A percentile compares a stretch with the other conserved stretches of the same genome.
Conservation (phyloP, 2,888 invertebrate species). For the Sympetrum striolatum region DNA sequence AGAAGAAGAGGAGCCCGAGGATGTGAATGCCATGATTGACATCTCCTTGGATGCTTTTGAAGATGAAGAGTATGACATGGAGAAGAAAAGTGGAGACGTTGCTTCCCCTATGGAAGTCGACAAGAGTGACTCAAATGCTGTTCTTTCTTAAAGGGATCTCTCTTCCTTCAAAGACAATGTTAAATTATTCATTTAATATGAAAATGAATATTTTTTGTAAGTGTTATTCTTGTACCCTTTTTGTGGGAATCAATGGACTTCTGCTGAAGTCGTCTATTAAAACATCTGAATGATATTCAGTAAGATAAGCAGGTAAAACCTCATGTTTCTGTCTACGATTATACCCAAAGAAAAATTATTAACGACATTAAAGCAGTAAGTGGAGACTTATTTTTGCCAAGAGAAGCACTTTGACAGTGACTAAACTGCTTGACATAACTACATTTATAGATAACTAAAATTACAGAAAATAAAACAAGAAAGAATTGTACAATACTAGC, state of each 20-base stretch:
- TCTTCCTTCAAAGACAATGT: background rate
- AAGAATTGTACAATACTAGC: too few relatives aligned
- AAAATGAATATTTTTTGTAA: background rate
- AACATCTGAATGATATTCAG: too few relatives aligned
- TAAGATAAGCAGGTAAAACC: too few relatives aligned
- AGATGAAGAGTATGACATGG: constrained; percentile 49
- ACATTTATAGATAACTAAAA: too few relatives aligned
- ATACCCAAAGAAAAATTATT: too few relatives aligned
- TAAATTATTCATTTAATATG: too few relatives aligned
- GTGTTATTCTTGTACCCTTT: background rate
- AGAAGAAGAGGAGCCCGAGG: constrained; percentile 54
- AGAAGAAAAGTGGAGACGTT: background rate
- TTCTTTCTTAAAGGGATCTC: background rate
- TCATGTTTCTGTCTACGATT: too few relatives aligned
- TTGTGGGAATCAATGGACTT: background rate
- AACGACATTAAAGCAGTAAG: too few relatives aligned
- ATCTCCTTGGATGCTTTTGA: constrained; percentile 62
- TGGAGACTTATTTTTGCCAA: too few relatives aligned
- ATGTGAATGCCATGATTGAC: constrained; percentile 64
- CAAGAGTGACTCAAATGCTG: background rate
- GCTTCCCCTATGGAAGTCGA: background rate
- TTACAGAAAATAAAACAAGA: too few relatives aligned
- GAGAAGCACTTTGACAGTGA: too few relatives aligned
- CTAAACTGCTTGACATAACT: too few relatives aligned
- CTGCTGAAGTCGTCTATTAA: background rate